Evolutionary conservation across 2,113 vertebrate genomes (phyloP).

Genomic region (Cacatua alba): DNA sequence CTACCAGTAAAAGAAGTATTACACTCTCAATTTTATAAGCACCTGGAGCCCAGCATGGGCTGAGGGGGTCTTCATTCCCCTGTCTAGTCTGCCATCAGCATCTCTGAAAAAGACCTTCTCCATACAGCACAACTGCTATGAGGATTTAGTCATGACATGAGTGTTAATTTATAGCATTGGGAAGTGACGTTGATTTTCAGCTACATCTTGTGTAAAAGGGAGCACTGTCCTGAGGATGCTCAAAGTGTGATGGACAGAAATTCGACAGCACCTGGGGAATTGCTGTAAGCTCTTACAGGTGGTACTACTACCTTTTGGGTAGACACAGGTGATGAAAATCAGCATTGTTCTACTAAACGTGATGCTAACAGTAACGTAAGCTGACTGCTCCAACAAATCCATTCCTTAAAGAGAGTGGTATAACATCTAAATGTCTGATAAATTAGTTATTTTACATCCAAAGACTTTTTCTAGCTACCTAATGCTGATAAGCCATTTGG

Average conservation of each 20-base stretch:
- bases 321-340: background rate
- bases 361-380: background rate
- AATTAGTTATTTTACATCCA: background rate
- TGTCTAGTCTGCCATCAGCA: accelerated
- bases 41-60: accelerated
- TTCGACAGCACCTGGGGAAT: background rate
- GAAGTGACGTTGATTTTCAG: background rate
- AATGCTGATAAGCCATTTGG: background rate
- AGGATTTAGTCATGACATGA: background rate
- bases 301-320: background rate
- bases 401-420: background rate
- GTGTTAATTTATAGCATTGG: background rate
- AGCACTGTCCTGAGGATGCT: background rate
- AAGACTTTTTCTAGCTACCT: background rate
- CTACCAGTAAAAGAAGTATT: background rate
- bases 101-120: background rate
- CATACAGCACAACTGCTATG: accelerated
- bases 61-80: background rate
- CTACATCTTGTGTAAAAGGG: background rate
- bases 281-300: background rate
- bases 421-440: background rate
- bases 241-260: background rate
- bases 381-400: background rate
- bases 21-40: background rate
- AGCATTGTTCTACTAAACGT: background rate